Base-by-base conservation (phyloP, 2,797 vertebrate species). In the Tragelaphus eurycerus region DNA sequence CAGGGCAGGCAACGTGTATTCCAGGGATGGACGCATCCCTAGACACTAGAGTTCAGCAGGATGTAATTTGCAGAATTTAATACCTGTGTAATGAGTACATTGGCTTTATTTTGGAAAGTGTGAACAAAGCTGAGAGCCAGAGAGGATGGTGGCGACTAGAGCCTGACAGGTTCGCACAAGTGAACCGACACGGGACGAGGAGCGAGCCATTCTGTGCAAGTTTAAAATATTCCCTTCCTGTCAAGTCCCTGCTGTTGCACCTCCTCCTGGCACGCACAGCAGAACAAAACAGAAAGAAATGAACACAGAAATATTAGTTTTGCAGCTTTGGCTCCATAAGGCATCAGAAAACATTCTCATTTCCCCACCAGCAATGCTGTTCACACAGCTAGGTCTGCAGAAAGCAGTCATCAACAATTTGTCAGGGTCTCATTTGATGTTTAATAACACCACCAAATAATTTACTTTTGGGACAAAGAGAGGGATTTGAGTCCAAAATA, bases 71-170 rank as follows among this genome's bases (percentile, higher is more conserved):
- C 57, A 46, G 79, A 93, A 94, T 82, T 93, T 90, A 88, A 88
- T 94, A 86, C 38, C 38, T 46, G 23, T n/a, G 27, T 82, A 43
- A 52, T 25, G 60, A 79, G 54, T 0, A 43, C 46, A 94, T 86
- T 89, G 54, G 74, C 92, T 98, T 97, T 95, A 93, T 94, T 97
- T 97, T 79, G 89, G 94, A 89, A 90, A 59, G 67, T 52, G 52
- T 50, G 55, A 96, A 52, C 46, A 74, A 86, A 96, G 59, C 90
- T 87, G 97, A 55, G 91, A 96, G 76, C 81, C 38, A 13, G 50
- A 50, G 54, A 67, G 23, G 84, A 50, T 29, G 27, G 59, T 55
- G 52, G 89, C 59, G 78, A 78, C 82, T 62, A 13, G 87, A 3
- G 67, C 85, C 87, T 94, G 86, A 82, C 88, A 92, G 83, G n/a